Conservation (phyloP, 2,888 invertebrate species). For the Pyralis farinalis region DNA sequence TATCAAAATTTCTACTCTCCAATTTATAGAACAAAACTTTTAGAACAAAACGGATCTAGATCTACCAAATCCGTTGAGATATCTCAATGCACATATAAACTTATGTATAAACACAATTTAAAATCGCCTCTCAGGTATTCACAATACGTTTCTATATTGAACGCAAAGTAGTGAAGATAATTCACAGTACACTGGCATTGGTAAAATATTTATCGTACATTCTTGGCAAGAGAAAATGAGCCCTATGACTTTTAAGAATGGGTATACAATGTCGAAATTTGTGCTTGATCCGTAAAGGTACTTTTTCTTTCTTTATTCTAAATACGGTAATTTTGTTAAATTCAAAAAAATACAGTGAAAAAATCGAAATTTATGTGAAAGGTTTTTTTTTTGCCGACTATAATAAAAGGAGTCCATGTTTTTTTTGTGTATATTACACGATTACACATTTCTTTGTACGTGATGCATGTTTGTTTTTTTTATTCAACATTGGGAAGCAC, state of each 20-base stretch:
- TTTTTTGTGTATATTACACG: no score
- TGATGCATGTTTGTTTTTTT: no score
- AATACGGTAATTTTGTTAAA: no score
- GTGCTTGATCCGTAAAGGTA: not conserved
- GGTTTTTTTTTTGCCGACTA: no score
- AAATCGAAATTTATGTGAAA: no score
- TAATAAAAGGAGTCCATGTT: no score
- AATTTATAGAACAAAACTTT: not conserved
- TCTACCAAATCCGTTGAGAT: not conserved
- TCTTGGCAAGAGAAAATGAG: slow-evolving; percentile 7
- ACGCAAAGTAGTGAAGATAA: no score
- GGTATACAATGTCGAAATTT: not conserved
- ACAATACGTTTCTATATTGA: slow-evolving; percentile 6
- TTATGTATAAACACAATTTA: not conserved
- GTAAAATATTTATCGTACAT: slow-evolving; percentile 11
- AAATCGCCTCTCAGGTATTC: not conserved
- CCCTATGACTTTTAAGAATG: slow-evolving; percentile 3
- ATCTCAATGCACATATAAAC: not conserved
- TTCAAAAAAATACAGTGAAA: no score
- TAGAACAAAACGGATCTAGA: not conserved
- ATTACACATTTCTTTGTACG: no score
- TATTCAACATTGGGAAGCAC: no score
- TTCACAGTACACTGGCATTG: slow-evolving; percentile 13
- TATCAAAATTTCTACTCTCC: not conserved
- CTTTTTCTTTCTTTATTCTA: no score